Conservation (phyloP, 2,888 invertebrate species). For the Acheta domesticus region DNA sequence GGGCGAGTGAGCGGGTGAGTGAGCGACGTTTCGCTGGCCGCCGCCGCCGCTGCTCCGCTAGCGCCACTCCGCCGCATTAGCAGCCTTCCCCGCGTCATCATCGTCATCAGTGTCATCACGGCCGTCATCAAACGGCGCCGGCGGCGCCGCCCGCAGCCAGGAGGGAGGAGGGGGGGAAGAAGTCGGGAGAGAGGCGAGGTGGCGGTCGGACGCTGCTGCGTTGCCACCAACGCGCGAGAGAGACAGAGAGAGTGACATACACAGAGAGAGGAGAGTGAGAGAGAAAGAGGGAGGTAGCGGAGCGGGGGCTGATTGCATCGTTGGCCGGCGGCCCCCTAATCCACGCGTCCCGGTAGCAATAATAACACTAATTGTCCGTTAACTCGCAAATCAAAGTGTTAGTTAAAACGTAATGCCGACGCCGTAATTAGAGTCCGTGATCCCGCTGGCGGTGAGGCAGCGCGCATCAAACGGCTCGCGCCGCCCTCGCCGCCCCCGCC, state of each 20-base stretch:
- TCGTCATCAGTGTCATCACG: too few relatives aligned
- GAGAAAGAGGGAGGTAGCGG: neutral
- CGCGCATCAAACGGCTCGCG: neutral
- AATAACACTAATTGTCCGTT: constrained; percentile 18
- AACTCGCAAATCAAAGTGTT: constrained; percentile 18
- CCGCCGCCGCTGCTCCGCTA: too few relatives aligned
- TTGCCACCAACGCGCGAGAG: too few relatives aligned
- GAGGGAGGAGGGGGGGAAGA: too few relatives aligned
- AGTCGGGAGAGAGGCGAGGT: too few relatives aligned
- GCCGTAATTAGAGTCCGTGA: constrained; percentile 1
- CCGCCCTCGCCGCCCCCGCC: neutral
- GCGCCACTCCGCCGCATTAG: too few relatives aligned
- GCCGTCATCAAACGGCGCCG: too few relatives aligned
- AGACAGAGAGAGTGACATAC: neutral
- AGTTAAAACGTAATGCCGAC: constrained; percentile 6
- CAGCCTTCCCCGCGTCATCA: too few relatives aligned
- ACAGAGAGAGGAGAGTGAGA: neutral
- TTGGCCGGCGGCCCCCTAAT: neutral
- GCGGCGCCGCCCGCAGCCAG: too few relatives aligned
- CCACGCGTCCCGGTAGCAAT: neutral
- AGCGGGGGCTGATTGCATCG: neutral
- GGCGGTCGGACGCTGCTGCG: too few relatives aligned
- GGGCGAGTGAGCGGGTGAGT: too few relatives aligned
- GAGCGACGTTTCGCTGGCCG: too few relatives aligned
- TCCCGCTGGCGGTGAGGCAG: neutral